phyloP scores from a whole-genome alignment of 2,113 vertebrate genomes.

The Mixornis gularis region DNA sequence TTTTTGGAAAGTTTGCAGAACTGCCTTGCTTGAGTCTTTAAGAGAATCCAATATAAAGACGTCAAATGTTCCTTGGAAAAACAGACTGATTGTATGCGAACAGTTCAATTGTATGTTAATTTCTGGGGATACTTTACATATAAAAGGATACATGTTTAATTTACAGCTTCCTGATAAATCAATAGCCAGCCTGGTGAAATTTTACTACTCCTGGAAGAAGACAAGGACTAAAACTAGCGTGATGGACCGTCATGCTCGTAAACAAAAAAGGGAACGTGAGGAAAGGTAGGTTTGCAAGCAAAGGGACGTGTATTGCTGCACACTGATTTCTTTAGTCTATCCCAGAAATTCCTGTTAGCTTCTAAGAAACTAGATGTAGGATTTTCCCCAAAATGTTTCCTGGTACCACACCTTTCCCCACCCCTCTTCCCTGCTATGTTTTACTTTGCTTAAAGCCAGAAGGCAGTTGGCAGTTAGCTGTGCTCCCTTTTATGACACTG shows the following conservation, averaged over 20 bases:
- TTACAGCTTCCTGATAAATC: conserved; percentile 93
- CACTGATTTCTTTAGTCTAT: neutral
- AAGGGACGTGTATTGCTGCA: neutral
- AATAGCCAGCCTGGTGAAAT: conserved; percentile 93
- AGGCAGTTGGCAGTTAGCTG: neutral
- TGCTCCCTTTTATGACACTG: neutral
- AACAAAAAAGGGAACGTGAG: conserved; percentile 87
- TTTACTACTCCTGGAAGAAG: conserved; percentile 98
- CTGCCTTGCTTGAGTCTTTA: neutral
- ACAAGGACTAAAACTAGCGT: conserved; percentile 94
- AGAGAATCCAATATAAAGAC: neutral
- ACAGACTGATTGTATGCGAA: neutral
- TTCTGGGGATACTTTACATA: neutral
- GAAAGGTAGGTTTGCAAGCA: conserved; percentile 78
- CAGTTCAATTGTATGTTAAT: neutral
- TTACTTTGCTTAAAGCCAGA: neutral
- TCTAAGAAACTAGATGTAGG: neutral
- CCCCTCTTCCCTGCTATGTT: neutral
- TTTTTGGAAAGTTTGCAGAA: neutral
- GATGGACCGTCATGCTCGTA: conserved; percentile 94
- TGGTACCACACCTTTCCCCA: neutral
- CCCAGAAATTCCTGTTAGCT: neutral
- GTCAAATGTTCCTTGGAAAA: neutral
- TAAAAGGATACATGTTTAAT: conserved; percentile 55
- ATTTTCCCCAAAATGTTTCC: conserved; percentile 26